Percentiles rank a stretch among this genome's conserved stretches.
Evolutionary conservation across 2,113 vertebrate species (phyloP).

Genomic region (Prolemur simus): DNA sequence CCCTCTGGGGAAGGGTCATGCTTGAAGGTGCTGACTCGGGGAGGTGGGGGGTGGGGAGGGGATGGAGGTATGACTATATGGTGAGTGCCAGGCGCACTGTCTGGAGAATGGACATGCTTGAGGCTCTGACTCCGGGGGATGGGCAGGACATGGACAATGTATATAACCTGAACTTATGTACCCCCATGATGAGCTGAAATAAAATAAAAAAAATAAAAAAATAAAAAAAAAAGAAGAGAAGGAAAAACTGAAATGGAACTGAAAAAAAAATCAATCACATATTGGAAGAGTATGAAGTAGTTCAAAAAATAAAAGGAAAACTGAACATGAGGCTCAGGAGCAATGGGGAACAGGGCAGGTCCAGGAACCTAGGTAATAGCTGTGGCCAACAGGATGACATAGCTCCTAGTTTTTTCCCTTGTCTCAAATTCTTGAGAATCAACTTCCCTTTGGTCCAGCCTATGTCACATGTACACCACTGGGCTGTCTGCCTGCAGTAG

Average conservation of each 20-base stretch:
- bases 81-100: too few species aligned
- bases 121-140: too few species aligned
- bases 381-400: neutral
- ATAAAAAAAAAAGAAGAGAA: neutral
- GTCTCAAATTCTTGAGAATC: neutral
- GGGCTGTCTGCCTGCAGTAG: neutral
- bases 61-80: too few species aligned
- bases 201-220: too few species aligned
- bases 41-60: too few species aligned
- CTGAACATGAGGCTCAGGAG: neutral
- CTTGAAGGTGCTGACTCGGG: too few species aligned
- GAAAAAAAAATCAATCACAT: neutral
- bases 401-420: neutral
- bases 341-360: neutral
- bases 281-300: neutral
- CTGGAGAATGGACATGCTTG: too few species aligned
- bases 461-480: neutral
- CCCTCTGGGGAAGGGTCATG: too few species aligned
- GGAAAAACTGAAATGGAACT: neutral
- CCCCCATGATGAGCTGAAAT: too few species aligned
- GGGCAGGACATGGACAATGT: too few species aligned
- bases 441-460: neutral
- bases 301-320: neutral
- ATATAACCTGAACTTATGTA: too few species aligned
- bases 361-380: accelerated